A percentile compares a stretch with the other conserved stretches of the same genome.
phyloP scores from a whole-genome alignment of 2,113 vertebrate genomes.

The Heliornis fulica region DNA sequence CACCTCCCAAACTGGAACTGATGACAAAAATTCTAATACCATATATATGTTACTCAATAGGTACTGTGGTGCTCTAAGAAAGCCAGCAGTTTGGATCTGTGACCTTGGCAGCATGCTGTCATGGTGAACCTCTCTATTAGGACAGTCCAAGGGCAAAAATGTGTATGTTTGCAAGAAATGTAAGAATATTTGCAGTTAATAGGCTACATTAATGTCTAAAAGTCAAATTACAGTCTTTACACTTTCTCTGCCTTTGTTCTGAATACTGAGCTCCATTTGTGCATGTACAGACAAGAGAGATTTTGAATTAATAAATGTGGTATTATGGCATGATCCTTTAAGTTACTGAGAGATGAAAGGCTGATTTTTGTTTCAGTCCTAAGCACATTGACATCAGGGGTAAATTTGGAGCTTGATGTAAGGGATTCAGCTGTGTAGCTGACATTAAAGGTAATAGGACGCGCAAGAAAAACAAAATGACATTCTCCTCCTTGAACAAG shows the following conservation, averaged over 20 bases:
- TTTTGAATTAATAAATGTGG: conserved; percentile 37
- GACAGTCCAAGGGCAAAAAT: not conserved
- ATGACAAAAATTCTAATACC: not conserved
- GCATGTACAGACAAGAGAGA: not conserved
- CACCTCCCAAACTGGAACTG: not conserved
- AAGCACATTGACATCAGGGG: conserved; percentile 1
- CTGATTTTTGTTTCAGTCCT: conserved; percentile 16
- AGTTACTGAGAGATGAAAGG: conserved; percentile 16
- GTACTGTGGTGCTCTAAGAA: not conserved
- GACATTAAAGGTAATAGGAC: conserved; percentile 8
- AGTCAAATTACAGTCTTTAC: not conserved
- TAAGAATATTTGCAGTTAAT: not conserved
- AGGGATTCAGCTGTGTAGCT: not conserved
- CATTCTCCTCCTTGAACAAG: not conserved
- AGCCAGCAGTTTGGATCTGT: not conserved
- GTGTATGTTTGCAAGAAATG: not conserved
- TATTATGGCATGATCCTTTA: conserved; percentile 34
- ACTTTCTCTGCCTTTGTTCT: not conserved
- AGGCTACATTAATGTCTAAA: not conserved
- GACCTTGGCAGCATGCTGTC: not conserved
- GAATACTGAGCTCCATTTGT: not conserved
- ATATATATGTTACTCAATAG: not conserved
- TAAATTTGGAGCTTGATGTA: conserved; percentile 15
- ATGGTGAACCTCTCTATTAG: not conserved
- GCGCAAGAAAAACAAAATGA: conserved; percentile 17